phyloP scores from a whole-genome alignment of 2,113 vertebrate species.

The Takifugu bimaculatus region DNA sequence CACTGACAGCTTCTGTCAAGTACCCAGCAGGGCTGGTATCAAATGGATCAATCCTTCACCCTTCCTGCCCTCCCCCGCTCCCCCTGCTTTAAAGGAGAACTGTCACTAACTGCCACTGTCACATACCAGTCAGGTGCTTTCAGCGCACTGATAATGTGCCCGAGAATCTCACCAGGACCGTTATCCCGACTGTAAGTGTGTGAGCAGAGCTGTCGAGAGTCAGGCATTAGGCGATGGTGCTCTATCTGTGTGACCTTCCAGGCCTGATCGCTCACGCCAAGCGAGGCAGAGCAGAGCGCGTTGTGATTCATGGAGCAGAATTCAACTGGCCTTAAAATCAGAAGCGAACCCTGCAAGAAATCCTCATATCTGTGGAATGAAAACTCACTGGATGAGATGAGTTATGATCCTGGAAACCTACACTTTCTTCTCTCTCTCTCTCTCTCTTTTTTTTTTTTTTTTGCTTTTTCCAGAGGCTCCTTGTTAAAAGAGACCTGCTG shows the following conservation, averaged over 20 bases:
- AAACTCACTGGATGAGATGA: constrained; percentile 26
- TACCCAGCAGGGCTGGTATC: constrained; percentile 62
- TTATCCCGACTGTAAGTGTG: constrained; percentile 54
- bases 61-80: not conserved
- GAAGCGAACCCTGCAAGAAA: constrained; percentile 8
- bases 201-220: constrained; percentile 4
- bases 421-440: constrained; percentile 8
- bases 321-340: not conserved
- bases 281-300: too few species aligned
- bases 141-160: constrained; percentile 67
- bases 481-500: constrained; percentile 52
- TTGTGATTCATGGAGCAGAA: too few species aligned
- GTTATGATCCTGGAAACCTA: constrained; percentile 38
- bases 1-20: constrained; percentile 73
- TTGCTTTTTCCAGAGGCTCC: constrained; percentile 13
- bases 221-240: not conserved
- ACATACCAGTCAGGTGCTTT: constrained; percentile 76
- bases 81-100: constrained; percentile 60
- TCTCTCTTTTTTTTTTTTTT: constrained; percentile 10
- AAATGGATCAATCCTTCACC: constrained; percentile 56
- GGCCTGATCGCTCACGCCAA: constrained; percentile 17
- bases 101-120: constrained; percentile 72
- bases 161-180: constrained; percentile 59
- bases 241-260: constrained; percentile 30
- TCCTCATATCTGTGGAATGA: constrained; percentile 16